Evolutionary conservation across 2,113 vertebrate genomes (phyloP).

Genomic region (Emydura subglobosa): DNA sequence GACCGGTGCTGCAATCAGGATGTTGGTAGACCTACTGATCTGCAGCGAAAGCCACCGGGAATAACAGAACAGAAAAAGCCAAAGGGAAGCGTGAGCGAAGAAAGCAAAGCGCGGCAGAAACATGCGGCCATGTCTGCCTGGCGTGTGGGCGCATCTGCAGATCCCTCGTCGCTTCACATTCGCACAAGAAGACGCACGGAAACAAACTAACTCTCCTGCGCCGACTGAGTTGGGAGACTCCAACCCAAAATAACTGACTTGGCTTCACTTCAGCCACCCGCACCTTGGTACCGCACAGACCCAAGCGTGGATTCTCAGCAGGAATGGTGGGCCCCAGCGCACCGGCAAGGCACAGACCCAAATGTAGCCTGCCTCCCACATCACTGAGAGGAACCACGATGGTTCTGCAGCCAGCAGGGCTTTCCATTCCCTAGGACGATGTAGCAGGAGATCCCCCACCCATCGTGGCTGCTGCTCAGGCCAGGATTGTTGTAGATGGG

Average conservation of each 20-base stretch:
- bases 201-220: not conserved
- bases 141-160: not conserved
- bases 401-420: too few relatives aligned
- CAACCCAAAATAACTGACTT: not conserved
- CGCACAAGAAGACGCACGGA: not conserved
- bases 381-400: not conserved
- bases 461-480: too few relatives aligned
- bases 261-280: not conserved
- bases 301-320: not conserved
- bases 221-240: not conserved
- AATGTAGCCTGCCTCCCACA: not conserved
- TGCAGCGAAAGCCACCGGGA: too few relatives aligned
- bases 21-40: not conserved
- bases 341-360: too few relatives aligned
- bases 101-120: not conserved
- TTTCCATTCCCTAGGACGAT: too few relatives aligned
- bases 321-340: too few relatives aligned
- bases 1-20: not conserved
- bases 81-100: not conserved
- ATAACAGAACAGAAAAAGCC: not conserved
- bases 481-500: not conserved
- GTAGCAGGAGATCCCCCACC: too few relatives aligned
- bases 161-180: not conserved
- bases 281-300: not conserved
- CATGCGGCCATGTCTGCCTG: not conserved